Conservation (phyloP, 2,113 vertebrate genomes). For the Pygoscelis antarcticus region DNA sequence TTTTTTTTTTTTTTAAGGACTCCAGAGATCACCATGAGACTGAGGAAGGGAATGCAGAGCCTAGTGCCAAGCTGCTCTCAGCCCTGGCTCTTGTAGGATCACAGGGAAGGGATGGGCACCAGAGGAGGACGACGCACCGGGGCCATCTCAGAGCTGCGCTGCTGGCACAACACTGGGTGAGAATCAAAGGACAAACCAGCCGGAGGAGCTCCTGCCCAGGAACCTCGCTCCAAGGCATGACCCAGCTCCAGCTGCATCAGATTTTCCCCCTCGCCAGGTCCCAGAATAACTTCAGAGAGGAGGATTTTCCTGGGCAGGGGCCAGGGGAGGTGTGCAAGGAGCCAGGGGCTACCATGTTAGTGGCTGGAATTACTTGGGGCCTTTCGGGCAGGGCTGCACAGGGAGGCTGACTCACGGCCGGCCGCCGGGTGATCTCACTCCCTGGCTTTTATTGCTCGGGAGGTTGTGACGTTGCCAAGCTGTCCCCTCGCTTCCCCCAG, state of each 20-base stretch:
- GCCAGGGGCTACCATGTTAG: neutral
- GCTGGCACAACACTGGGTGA: rapidly evolving
- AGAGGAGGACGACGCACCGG: rapidly evolving
- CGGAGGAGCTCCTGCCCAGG: neutral
- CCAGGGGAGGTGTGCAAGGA: neutral
- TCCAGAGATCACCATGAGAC: neutral
- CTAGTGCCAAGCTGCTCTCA: neutral
- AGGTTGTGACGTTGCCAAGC: neutral
- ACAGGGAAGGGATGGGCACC: too few species aligned
- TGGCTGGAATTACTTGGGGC: neutral
- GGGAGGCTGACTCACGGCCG: neutral
- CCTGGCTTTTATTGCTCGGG: neutral
- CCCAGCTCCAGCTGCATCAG: neutral
- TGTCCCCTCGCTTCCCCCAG: neutral
- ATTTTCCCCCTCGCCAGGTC: neutral
- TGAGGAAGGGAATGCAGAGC: neutral
- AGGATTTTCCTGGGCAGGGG: neutral
- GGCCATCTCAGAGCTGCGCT: neutral
- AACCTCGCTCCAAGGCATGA: rapidly evolving
- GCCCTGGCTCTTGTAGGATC: neutral
- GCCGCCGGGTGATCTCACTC: neutral
- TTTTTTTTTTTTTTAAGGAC: neutral
- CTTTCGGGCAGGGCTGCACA: neutral
- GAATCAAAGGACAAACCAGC: neutral
- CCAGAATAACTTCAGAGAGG: neutral